Base-by-base conservation (phyloP, 1,140 invertebrate genomes). In the Trichogramma pretiosum region DNA sequence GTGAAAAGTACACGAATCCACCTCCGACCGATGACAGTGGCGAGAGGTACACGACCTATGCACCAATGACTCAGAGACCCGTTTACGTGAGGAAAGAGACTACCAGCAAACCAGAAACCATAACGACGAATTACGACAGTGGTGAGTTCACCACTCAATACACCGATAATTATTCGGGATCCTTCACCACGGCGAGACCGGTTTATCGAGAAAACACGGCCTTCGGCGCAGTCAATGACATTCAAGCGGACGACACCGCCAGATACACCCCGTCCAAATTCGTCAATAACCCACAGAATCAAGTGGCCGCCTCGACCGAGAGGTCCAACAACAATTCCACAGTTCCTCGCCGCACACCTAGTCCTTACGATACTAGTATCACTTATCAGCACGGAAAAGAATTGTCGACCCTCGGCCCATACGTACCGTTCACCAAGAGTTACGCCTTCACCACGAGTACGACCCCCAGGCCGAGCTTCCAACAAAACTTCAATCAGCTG, bases 371-470 rank as follows among this genome's bases (percentile, higher is more conserved):
- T 9, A 62, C 52, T 0, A 65, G 60, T 40, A 56, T 64, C 8
- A 68, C 60, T 0, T 65, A 69, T 48, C 57, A 63, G n/a, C 61
- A 64, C 8, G 62, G 60, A 3, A 69, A 64, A 39, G 50, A 61
- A 0, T 55, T 61, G 43, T 67, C 69, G 4, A 70, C 67, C 0
- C 30, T 63, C 7, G 56, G 64, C 7, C 66, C 69, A 0, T 70
- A 70, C 21, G 41, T 72, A 9, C 66, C 69, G 2, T 72, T 70
- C 33, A 70, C 69, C 0, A 70, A 61, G 22, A 71, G 66, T 40
- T 72, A 70, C 38, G 60, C 53, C 7, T 63, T 61, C n/a, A 57
- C 61, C 46, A 51, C 61, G 33, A 52, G 59, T 55, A 59, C 59
- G 16, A 61, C 58, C 5, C 57, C 60, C 5, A 13, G 48, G 16